phyloP scores from a whole-genome alignment of 2,113 vertebrate species.

The Lophura nycthemera region DNA sequence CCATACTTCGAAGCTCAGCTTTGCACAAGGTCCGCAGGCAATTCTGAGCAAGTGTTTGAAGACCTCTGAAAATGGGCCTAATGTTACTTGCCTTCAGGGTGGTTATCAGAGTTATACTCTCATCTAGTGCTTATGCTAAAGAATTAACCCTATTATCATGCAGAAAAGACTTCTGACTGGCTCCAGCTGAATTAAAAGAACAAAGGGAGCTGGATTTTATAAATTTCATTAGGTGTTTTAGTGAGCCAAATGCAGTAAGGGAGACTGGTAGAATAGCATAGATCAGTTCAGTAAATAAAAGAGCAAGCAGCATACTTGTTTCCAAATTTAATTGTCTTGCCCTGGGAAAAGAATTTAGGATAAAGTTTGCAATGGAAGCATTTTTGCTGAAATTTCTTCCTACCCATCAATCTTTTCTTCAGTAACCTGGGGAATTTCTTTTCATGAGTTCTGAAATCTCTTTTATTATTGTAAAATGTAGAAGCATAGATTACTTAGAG shows the following conservation, averaged over 20 bases:
- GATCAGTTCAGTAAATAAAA: neutral
- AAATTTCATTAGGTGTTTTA: neutral
- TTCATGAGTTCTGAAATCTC: neutral
- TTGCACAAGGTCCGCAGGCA: neutral
- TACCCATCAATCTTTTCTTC: neutral
- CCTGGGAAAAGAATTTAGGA: neutral
- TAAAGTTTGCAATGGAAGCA: neutral
- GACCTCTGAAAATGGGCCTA: neutral
- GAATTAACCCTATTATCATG: neutral
- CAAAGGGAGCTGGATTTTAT: neutral
- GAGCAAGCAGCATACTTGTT: neutral
- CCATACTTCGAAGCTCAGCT: neutral
- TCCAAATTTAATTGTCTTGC: neutral
- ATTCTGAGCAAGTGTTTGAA: constrained; percentile 28
- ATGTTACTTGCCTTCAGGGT: neutral
- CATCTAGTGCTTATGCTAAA: neutral
- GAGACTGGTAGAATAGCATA: neutral
- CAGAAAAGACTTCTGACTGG: neutral
- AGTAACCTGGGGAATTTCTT: neutral
- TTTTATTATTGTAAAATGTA: neutral
- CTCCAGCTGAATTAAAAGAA: neutral
- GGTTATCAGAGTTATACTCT: neutral
- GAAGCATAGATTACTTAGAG: neutral
- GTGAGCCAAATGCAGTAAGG: neutral
- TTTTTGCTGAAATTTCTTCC: neutral